Evolutionary conservation across 1,140 invertebrate genomes (phyloP).

Genomic region (Araneus ventricosus): DNA sequence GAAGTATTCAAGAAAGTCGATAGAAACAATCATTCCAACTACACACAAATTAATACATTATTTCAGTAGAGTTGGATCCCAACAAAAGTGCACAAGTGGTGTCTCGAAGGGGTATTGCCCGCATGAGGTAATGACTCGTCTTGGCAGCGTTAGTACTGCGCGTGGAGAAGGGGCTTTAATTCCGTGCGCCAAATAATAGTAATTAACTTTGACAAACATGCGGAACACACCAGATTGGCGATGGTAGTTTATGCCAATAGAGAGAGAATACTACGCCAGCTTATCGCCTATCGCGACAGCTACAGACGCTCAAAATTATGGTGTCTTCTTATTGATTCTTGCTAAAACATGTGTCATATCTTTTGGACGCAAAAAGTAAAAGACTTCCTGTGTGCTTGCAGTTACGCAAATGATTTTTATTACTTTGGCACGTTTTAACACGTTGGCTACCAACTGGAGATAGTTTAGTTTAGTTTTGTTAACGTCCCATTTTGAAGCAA

Average conservation of each 20-base stretch:
- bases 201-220: constrained; percentile 69
- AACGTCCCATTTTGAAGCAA: too few relatives aligned
- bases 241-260: not conserved
- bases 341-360: too few relatives aligned
- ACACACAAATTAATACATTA: not conserved
- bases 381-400: too few relatives aligned
- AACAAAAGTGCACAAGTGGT: not conserved
- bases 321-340: constrained; percentile 38
- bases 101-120: not conserved
- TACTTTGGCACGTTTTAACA: too few relatives aligned
- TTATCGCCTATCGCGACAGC: not conserved
- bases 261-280: constrained; percentile 21
- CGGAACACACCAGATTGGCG: constrained; percentile 33
- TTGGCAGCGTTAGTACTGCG: not conserved
- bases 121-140: not conserved
- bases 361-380: too few relatives aligned
- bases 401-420: too few relatives aligned
- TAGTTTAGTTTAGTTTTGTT: too few relatives aligned
- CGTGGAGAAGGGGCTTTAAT: not conserved
- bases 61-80: not conserved
- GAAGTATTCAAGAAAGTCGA: too few relatives aligned
- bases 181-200: constrained; percentile 54
- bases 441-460: too few relatives aligned
- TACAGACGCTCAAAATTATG: constrained; percentile 38
- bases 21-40: too few relatives aligned